Percentiles rank a stretch among this genome's conserved stretches.
These are phyloP conservation scores for Polymixis flavicincta DNA, from an alignment of 2,888 invertebrate species.

Conservation along the genomic window DNA sequence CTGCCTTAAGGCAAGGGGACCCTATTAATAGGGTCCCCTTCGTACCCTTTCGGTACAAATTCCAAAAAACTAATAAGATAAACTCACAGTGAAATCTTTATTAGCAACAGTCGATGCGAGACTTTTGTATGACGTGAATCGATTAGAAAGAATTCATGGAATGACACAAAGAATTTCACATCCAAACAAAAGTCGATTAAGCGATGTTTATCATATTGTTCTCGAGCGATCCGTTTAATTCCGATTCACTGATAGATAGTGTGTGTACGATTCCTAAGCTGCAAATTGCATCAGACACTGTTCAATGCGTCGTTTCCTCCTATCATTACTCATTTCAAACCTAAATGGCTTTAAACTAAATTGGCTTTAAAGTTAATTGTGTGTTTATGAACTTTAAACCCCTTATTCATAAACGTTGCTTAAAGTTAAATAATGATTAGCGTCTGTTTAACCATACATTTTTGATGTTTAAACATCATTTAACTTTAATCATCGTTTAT, in stretches of 20 bases:
- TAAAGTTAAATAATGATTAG: too few species aligned
- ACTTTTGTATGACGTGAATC: conserved; percentile 7
- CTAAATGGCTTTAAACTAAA: conserved; percentile 42
- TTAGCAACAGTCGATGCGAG: conserved; percentile 6
- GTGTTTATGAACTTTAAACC: conserved; percentile 20
- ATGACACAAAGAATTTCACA: conserved; percentile 13
- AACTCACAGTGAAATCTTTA: conserved; percentile 13
- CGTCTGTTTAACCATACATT: too few species aligned
- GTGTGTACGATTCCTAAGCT: conserved; percentile 36
- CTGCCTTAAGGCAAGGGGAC: too few species aligned
- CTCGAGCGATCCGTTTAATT: conserved; percentile 22
- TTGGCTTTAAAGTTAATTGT: conserved; percentile 27
- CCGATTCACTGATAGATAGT: conserved; percentile 50
- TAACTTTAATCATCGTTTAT: too few species aligned
- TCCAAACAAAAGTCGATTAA: conserved; percentile 19
- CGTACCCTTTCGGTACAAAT: neutral
- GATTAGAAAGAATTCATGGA: conserved; percentile 1
- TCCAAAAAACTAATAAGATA: neutral
- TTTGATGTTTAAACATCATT: too few species aligned
- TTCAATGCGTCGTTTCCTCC: conserved; percentile 34
- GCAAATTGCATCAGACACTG: conserved; percentile 45
- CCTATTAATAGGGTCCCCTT: neutral
- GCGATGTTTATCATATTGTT: conserved; percentile 33
- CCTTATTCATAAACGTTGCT: too few species aligned
- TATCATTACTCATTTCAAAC: conserved; percentile 53